Evolutionary conservation across 2,113 vertebrate species (phyloP).

Genomic region (Ammospiza caudacuta): DNA sequence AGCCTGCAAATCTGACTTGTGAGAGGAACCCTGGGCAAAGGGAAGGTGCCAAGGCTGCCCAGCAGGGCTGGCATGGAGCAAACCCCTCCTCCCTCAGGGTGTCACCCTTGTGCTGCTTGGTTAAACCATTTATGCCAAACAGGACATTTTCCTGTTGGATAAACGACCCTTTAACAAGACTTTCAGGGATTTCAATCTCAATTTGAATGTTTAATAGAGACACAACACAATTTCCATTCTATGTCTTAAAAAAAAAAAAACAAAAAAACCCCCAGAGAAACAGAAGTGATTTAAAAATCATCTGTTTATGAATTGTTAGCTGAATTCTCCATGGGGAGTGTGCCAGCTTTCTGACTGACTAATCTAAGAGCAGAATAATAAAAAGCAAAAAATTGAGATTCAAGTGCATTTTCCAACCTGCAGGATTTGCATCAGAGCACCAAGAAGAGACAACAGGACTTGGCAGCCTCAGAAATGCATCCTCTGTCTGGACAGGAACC

Average conservation of each 20-base stretch:
- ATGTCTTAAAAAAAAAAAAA: neutral
- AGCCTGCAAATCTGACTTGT: neutral
- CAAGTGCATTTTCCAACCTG: constrained; percentile 75
- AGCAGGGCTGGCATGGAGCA: neutral
- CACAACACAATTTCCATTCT: neutral
- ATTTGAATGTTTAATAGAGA: neutral
- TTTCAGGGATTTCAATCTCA: neutral
- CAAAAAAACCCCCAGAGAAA: neutral
- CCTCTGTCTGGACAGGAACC: constrained; percentile 71
- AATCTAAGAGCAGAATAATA: neutral
- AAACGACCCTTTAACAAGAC: neutral
- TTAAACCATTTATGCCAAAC: neutral
- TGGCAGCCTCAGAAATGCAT: constrained; percentile 80
- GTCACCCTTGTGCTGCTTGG: constrained; percentile 5
- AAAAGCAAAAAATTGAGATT: neutral
- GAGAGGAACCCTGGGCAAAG: neutral
- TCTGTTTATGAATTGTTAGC: neutral
- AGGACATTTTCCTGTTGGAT: neutral
- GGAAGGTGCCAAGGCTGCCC: neutral
- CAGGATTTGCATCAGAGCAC: constrained; percentile 86
- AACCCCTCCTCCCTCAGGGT: neutral
- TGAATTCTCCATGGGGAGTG: neutral
- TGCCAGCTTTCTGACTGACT: neutral
- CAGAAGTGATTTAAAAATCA: neutral
- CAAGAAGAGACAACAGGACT: constrained; percentile 76